Evolutionary conservation across 1,140 invertebrate species (phyloP).

Genomic region (Drosophila mauritiana): DNA sequence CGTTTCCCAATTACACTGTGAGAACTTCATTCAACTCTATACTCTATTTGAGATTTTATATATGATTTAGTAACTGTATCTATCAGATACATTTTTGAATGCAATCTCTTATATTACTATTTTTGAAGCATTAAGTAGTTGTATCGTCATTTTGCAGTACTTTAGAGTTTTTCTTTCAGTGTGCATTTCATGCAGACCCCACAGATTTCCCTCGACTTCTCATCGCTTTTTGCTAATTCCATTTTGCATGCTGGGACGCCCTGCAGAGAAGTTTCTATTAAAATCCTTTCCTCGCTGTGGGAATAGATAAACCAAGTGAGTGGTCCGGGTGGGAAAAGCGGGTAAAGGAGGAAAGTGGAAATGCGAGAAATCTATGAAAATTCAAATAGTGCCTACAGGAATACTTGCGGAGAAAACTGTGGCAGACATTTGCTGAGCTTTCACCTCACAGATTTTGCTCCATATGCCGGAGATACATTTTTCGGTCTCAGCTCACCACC

Average conservation of each 20-base stretch:
- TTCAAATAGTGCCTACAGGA: slow-evolving; percentile 8
- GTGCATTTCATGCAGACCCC: neutral
- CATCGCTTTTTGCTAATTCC: slow-evolving; percentile 50
- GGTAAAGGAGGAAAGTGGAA: neutral
- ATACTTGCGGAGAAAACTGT: neutral
- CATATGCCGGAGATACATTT: neutral
- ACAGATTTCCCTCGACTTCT: neutral
- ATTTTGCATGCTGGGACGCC: slow-evolving; percentile 47
- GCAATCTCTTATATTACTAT: neutral
- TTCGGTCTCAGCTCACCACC: neutral
- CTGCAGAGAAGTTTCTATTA: slow-evolving; percentile 48
- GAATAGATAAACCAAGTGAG: slow-evolving; percentile 28
- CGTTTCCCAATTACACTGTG: slow-evolving; percentile 34
- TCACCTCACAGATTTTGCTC: neutral
- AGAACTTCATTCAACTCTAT: neutral
- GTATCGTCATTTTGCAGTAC: neutral
- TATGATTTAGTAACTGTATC: neutral
- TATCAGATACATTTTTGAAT: neutral
- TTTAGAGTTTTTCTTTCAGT: neutral
- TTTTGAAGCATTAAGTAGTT: too few species aligned
- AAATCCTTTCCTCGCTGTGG: slow-evolving; percentile 41
- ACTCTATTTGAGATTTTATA: too few species aligned
- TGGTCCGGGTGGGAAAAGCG: neutral
- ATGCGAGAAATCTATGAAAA: slow-evolving; percentile 10
- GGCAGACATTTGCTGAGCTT: neutral